A percentile compares a stretch with the other conserved stretches of the same genome.
These are phyloP conservation scores for Aurelia sp. DNA, from an alignment of 30 jellyfish, hydroid and myxozoan genomes.

Conservation along the genomic window DNA sequence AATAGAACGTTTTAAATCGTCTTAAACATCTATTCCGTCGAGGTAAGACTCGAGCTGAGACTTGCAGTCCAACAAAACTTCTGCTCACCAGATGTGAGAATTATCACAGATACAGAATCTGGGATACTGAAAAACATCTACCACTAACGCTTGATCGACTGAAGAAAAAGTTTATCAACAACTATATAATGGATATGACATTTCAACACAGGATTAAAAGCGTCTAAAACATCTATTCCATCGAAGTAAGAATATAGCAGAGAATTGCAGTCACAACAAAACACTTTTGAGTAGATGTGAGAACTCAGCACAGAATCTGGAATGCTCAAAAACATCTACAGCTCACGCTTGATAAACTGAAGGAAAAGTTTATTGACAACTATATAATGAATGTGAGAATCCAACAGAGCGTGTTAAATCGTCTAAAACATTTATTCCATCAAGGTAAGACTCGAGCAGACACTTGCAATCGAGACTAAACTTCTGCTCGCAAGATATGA, in stretches of 20 bases:
- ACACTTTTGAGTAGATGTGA: background rate
- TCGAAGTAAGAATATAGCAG: too few relatives aligned
- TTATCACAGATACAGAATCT: background rate
- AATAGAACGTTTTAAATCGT: too few relatives aligned
- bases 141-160: background rate
- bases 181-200: background rate
- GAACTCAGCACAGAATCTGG: background rate
- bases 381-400: background rate
- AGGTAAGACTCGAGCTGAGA: too few relatives aligned
- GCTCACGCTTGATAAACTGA: background rate
- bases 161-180: background rate
- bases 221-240: too few relatives aligned
- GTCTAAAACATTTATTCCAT: background rate
- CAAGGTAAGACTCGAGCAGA: too few relatives aligned
- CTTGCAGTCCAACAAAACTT: background rate
- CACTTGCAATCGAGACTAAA: too few relatives aligned
- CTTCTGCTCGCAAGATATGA: too few relatives aligned
- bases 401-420: background rate
- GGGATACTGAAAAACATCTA: background rate
- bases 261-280: background rate
- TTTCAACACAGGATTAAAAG: background rate
- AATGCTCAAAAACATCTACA: background rate
- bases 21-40: too few relatives aligned
- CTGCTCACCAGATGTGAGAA: background rate
- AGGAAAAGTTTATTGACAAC: background rate